phyloP scores from a whole-genome alignment of 1,140 invertebrate species.

The Dolichoris vasculosae region DNA sequence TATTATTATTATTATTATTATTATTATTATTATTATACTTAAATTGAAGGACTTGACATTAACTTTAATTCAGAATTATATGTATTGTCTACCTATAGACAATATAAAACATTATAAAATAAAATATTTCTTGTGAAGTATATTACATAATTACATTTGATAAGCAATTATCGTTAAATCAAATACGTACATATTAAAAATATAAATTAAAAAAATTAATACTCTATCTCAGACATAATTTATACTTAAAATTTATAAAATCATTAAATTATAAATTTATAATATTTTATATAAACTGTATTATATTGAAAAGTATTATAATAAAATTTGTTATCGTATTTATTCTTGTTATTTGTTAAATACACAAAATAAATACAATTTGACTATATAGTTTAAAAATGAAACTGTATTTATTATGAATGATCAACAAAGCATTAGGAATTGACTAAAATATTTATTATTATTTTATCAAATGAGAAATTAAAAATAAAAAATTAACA shows the following conservation, averaged over 20 bases:
- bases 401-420: no score
- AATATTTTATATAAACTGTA: no score
- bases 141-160: not conserved
- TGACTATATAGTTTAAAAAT: not conserved
- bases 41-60: not conserved
- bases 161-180: slow-evolving; percentile 9
- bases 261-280: no score
- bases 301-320: not conserved
- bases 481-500: no score
- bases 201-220: not conserved
- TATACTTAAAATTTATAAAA: not conserved
- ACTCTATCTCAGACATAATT: not conserved
- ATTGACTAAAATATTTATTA: no score
- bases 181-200: not conserved
- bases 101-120: not conserved
- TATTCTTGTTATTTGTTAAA: not conserved
- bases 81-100: not conserved
- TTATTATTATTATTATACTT: not conserved
- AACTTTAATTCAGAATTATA: not conserved
- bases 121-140: not conserved
- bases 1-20: no score
- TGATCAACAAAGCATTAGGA: no score
- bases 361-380: not conserved
- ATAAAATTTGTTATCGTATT: not conserved
- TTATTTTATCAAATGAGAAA: no score